phyloP scores from a whole-genome alignment of 1,140 invertebrate genomes.

The Saccostrea cuccullata region DNA sequence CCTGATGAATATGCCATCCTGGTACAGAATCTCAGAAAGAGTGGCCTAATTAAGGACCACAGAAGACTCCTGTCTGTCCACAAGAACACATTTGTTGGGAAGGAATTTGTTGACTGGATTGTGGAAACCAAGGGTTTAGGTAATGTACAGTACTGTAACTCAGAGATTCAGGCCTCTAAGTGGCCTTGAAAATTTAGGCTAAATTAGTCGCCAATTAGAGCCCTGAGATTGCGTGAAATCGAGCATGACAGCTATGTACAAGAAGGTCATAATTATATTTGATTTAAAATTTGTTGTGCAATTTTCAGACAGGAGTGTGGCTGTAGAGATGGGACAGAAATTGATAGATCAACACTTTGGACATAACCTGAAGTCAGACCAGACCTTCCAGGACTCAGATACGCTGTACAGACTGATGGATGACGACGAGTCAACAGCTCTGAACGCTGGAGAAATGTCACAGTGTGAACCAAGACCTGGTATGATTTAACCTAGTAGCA shows the following conservation, averaged over 20 bases:
- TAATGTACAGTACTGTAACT: slow-evolving; percentile 53
- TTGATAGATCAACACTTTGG: slow-evolving; percentile 77
- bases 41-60: slow-evolving; percentile 75
- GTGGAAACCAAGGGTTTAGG: slow-evolving; percentile 76
- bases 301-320: slow-evolving; percentile 69
- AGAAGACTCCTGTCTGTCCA: slow-evolving; percentile 66
- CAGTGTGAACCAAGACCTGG: slow-evolving; percentile 70
- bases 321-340: slow-evolving; percentile 76
- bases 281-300: background rate
- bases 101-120: slow-evolving; percentile 78
- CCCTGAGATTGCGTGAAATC: too few species aligned
- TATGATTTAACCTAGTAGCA: slow-evolving; percentile 33
- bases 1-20: slow-evolving; percentile 75
- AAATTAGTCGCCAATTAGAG: too few species aligned
- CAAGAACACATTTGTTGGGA: slow-evolving; percentile 77
- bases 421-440: slow-evolving; percentile 73
- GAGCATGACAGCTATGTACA: too few species aligned
- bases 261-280: too few species aligned
- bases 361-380: slow-evolving; percentile 66
- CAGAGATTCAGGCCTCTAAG: too few species aligned
- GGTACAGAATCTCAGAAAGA: slow-evolving; percentile 70
- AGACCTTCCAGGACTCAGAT: slow-evolving; percentile 66
- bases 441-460: slow-evolving; percentile 71
- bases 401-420: slow-evolving; percentile 75
- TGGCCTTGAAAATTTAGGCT: too few species aligned